These are phyloP conservation scores for Polymixis flavicincta DNA, from an alignment of 2,888 invertebrate genomes.

Conservation along the genomic window DNA sequence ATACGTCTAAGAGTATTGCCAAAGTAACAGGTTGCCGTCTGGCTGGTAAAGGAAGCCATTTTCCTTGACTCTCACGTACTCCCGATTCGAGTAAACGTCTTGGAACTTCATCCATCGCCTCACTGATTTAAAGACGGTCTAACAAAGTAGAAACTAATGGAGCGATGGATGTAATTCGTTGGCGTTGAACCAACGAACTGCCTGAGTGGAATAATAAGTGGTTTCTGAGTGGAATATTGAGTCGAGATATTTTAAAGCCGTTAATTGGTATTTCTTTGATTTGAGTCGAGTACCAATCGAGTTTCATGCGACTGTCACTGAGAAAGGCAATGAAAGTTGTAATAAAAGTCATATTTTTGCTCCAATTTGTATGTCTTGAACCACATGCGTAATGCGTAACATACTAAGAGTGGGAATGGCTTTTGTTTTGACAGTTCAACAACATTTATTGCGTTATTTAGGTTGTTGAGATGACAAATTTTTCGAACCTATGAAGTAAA, in stretches of 20 bases:
- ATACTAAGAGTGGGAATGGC: too few species aligned
- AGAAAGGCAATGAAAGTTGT: not conserved
- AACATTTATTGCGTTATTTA: too few species aligned
- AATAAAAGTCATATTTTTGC: slow-evolving; percentile 2
- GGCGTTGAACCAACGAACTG: slow-evolving; percentile 39
- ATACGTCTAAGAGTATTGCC: slow-evolving; percentile 52
- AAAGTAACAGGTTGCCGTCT: slow-evolving; percentile 63
- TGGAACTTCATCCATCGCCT: slow-evolving; percentile 33
- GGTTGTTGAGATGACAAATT: too few species aligned
- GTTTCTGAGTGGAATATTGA: slow-evolving; percentile 38
- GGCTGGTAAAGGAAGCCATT: slow-evolving; percentile 50
- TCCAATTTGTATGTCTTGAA: not conserved
- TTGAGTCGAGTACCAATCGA: slow-evolving; percentile 10
- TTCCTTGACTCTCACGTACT: slow-evolving; percentile 28
- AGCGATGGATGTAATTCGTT: slow-evolving; percentile 53
- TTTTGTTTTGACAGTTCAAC: too few species aligned
- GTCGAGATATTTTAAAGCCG: slow-evolving; percentile 27
- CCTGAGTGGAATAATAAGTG: slow-evolving; percentile 58
- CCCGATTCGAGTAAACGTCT: slow-evolving; percentile 35
- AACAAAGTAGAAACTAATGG: slow-evolving; percentile 41
- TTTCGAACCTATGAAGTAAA: too few species aligned
- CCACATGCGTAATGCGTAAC: too few species aligned
- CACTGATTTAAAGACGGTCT: slow-evolving; percentile 16
- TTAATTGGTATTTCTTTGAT: slow-evolving; percentile 47
- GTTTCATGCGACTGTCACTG: slow-evolving; percentile 18